Base-by-base conservation (phyloP, 35 echinoderm and acorn worm genomes). In the Ophiothrix spiculata region DNA sequence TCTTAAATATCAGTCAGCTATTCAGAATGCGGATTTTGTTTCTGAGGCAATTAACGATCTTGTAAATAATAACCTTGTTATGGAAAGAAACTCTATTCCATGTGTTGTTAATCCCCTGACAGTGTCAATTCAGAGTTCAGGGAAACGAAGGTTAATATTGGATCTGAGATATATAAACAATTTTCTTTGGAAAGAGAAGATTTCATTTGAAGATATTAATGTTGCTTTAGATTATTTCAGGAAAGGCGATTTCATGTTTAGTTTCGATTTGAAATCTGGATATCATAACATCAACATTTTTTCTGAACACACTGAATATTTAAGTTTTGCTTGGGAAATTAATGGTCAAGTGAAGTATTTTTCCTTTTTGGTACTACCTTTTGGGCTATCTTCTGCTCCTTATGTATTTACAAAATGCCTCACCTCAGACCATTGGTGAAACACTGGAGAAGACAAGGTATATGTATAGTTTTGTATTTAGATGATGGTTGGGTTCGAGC, bases 281-380 rank as follows among this genome's bases (percentile, higher is more conserved):
- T 88, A 88, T 56, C 86, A 88, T 38, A 77, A 80, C 60, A 36
- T 81, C 33, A 77, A 88, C 33, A 88, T 88, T 88, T 88, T 81
- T 36, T 32, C 41, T 10, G 77, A 88, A 3, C 78, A 80, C 31
- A 35, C 31, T 56, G 37, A 81, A 14, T 88, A 34, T 81, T 83
- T 88, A 36, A 78, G 87, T 38, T 88, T 80, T 80, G n/a, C 23
- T 88, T 88, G 87, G 77, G 54, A 88, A 37, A 60, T 88, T 81
- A 33, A 56, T 2, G 78, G 37, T 82, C 36, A 33, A 35, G 38
- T 64, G 17, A 81, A 78, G 45, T 88, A 82, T 64, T 88, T 81
- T 38, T 39, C 56, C 2, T 88, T 88, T 82, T 45, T 60, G 16
- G 87, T 81, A n/a, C 37, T 88, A 13, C 86, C 77, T 2, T 88